A percentile compares a stretch with the other conserved stretches of the same genome.
Evolutionary conservation across 1,140 invertebrate species (phyloP).

Genomic region (Harpegnathos saltator): DNA sequence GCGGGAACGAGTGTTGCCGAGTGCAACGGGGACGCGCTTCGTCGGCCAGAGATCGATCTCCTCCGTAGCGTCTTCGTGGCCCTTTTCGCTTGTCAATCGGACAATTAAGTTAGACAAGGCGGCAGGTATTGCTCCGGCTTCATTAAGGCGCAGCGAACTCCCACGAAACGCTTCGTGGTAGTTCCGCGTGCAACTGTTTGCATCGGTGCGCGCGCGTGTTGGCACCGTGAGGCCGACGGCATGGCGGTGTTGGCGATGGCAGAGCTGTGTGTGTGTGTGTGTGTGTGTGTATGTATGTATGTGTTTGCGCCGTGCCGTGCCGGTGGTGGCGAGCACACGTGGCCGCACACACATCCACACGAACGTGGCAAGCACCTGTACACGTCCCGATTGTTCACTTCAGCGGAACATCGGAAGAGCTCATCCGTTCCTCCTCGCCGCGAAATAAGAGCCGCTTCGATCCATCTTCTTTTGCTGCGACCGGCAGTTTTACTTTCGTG

Average conservation of each 20-base stretch:
- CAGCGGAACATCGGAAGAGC: slow-evolving; percentile 54
- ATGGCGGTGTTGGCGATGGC: too few species aligned
- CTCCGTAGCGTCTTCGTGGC: not conserved
- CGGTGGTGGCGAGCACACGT: not conserved
- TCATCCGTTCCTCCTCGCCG: slow-evolving; percentile 39
- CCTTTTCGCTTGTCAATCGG: slow-evolving; percentile 6
- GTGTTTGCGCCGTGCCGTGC: too few species aligned
- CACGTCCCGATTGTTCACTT: slow-evolving; percentile 55
- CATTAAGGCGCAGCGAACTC: slow-evolving; percentile 29
- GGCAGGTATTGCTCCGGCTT: slow-evolving; percentile 10
- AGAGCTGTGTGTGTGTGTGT: too few species aligned
- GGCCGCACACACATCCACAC: not conserved
- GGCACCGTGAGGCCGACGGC: too few species aligned
- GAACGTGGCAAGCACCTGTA: slow-evolving; percentile 3
- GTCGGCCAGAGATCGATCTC: not conserved
- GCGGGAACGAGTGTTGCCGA: not conserved
- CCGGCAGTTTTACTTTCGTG: slow-evolving; percentile 48
- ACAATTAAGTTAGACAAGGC: slow-evolving; percentile 9
- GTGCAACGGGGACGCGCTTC: not conserved
- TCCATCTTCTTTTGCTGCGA: slow-evolving; percentile 10
- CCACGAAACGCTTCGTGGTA: slow-evolving; percentile 4
- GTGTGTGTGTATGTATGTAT: too few species aligned
- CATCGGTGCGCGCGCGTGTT: not conserved
- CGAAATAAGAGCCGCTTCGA: slow-evolving; percentile 32
- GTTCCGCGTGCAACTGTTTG: slow-evolving; percentile 35